Evolutionary conservation across 2,888 invertebrate genomes (phyloP).

Genomic region (Dermolepida albohirtum): DNA sequence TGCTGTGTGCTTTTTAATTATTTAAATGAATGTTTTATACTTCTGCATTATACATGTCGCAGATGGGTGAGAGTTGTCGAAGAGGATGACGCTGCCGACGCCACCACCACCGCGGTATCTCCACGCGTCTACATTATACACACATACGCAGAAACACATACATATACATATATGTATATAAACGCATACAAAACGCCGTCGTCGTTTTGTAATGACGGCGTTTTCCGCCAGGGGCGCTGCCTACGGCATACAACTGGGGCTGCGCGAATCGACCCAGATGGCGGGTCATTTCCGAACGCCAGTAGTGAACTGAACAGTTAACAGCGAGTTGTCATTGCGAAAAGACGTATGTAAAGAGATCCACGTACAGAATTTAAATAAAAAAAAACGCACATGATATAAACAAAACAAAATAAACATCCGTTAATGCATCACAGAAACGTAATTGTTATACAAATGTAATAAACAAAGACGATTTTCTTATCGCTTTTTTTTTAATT

Average conservation of each 20-base stretch:
- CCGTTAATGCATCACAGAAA: too few species aligned
- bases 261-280: slow-evolving; percentile 61
- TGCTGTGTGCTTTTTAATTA: slow-evolving; percentile 63
- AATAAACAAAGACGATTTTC: too few species aligned
- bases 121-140: too few species aligned
- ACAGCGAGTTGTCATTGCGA: slow-evolving; percentile 54
- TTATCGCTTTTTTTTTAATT: too few species aligned
- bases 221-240: slow-evolving; percentile 57
- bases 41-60: slow-evolving; percentile 61
- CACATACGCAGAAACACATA: too few species aligned
- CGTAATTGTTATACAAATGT: too few species aligned
- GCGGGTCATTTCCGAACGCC: slow-evolving; percentile 54
- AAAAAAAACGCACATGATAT: too few species aligned
- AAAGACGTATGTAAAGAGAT: slow-evolving; percentile 41
- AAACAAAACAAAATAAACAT: too few species aligned
- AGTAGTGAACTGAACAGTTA: slow-evolving; percentile 55
- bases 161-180: too few species aligned
- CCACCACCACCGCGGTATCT: too few species aligned
- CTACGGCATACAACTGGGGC: slow-evolving; percentile 57
- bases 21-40: slow-evolving; percentile 63
- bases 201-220: slow-evolving; percentile 49
- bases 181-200: slow-evolving; percentile 12
- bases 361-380: not conserved
- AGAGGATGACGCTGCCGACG: too few species aligned
- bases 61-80: slow-evolving; percentile 45